Conservation (phyloP, 2,113 vertebrate species). For the Pollimyrus isidori region DNA sequence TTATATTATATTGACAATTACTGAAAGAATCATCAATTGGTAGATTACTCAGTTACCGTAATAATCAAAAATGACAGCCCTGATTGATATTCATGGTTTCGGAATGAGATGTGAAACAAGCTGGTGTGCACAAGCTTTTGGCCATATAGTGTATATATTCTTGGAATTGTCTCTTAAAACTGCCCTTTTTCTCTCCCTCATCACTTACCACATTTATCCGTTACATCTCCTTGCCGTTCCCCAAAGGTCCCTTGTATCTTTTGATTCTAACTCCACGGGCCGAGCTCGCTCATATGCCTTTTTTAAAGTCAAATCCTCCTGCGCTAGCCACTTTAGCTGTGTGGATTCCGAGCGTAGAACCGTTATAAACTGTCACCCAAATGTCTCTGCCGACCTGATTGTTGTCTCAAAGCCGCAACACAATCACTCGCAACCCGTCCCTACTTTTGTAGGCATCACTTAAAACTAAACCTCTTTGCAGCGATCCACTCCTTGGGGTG, state of each 20-base stretch:
- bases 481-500: neutral
- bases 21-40: too few relatives aligned
- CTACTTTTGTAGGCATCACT: neutral
- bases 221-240: neutral
- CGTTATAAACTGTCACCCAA: neutral
- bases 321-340: neutral
- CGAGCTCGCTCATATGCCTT: neutral
- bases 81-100: neutral
- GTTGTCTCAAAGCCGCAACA: neutral
- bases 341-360: neutral
- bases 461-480: neutral
- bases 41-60: neutral
- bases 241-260: neutral
- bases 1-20: too few relatives aligned
- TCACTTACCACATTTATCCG: neutral
- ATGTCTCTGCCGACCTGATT: neutral
- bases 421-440: neutral
- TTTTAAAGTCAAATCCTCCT: neutral
- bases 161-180: neutral
- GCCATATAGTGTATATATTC: neutral
- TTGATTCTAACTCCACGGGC: neutral
- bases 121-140: neutral
- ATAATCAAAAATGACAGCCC: too few relatives aligned
- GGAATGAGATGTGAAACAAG: neutral
- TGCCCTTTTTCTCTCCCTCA: neutral